phyloP scores from a whole-genome alignment of 2,888 invertebrate genomes.

The Adineta ricciae region DNA sequence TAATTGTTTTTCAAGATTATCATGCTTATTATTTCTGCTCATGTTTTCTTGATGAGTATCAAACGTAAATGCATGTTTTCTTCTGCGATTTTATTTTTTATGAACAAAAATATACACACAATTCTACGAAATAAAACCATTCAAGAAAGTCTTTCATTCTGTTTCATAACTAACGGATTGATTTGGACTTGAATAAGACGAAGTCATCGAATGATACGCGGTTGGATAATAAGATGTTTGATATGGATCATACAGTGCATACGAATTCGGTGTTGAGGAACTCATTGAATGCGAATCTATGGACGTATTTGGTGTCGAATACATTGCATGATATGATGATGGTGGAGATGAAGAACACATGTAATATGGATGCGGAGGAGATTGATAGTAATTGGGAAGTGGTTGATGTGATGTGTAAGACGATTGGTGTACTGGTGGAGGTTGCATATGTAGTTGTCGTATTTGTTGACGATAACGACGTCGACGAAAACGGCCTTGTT shows the following conservation, averaged over 20 bases:
- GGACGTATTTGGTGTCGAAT: not conserved
- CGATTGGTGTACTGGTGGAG: not conserved
- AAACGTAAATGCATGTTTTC: too few species aligned
- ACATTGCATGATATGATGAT: not conserved
- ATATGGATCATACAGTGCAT: not conserved
- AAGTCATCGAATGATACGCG: not conserved
- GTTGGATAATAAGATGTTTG: not conserved
- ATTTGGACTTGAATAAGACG: not conserved
- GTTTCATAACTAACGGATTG: not conserved
- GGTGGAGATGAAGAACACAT: not conserved
- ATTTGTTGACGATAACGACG: conserved; percentile 27
- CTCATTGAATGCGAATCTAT: not conserved
- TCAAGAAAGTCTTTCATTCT: not conserved
- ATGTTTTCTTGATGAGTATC: not conserved
- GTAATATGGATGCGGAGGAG: not conserved
- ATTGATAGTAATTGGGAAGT: not conserved
- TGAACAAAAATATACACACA: not conserved
- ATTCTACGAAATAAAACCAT: not conserved
- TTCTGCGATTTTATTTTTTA: not conserved
- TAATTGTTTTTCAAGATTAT: not conserved
- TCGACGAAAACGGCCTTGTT: conserved; percentile 28
- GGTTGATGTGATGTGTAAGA: not conserved
- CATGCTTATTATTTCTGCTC: not conserved
- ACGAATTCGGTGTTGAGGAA: not conserved
- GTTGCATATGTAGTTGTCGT: not conserved